Conservation (phyloP, 2,888 invertebrate genomes). For the Drosophila mimica region DNA sequence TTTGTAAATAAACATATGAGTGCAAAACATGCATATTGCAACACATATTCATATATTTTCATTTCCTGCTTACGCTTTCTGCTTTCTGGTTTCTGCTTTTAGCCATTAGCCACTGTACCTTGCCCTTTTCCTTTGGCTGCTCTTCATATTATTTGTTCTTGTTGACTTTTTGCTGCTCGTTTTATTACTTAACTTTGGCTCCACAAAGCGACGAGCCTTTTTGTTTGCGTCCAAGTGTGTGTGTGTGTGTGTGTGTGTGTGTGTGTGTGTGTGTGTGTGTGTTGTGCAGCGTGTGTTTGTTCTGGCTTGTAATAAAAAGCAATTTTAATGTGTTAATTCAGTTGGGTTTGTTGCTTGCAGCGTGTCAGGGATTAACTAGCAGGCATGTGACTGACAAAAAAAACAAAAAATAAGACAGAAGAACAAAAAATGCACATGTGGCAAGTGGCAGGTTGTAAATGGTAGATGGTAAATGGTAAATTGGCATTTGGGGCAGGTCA, state of each 20-base stretch:
- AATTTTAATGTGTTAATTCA: constrained; percentile 80
- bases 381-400: constrained; percentile 12
- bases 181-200: constrained; percentile 63
- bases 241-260: constrained; percentile 1
- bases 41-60: not conserved
- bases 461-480: not conserved
- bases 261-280: constrained; percentile 16
- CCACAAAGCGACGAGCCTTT: constrained; percentile 34
- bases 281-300: constrained; percentile 14
- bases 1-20: not conserved
- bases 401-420: not conserved
- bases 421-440: not conserved
- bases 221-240: constrained; percentile 20
- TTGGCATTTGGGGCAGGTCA: constrained; percentile 18
- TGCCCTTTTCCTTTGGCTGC: constrained; percentile 11
- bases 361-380: constrained; percentile 54
- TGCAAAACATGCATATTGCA: not conserved
- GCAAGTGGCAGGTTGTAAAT: not conserved
- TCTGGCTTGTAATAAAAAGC: constrained; percentile 69
- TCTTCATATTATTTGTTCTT: constrained; percentile 28
- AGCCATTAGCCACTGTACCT: constrained; percentile 21
- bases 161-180: constrained; percentile 35
- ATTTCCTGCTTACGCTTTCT: not conserved
- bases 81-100: not conserved
- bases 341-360: constrained; percentile 62